Evolutionary conservation across 2,113 vertebrate genomes (phyloP), one percentile per base, ranked within the genome.

Genomic region (Archilochus colubris): DNA sequence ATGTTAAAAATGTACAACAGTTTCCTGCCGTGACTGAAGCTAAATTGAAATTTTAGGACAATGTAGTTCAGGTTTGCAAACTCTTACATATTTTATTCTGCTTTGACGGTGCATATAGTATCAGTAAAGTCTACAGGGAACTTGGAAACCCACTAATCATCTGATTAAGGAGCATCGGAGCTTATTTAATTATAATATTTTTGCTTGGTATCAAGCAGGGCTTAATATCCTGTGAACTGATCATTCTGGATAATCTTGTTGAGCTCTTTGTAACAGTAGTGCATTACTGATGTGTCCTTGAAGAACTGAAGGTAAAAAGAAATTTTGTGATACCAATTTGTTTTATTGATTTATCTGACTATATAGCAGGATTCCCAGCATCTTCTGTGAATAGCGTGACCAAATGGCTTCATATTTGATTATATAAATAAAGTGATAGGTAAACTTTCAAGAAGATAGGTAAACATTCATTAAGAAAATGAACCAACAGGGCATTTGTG

Each of bases 321-420:
- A 80, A 64, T 33, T 30, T 57, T 63, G 17, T 82, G 33, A 88
- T 86, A 62, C 21, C 27, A 69, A 46, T 94, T 89, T 78, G 78
- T 58, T 51, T 33, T 93, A 77, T 95, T 94, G 80, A 96, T 95
- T 96, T 94, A 70, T 75, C 77, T 93, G 81, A 91, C 31, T 75
- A 55, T 48, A 43, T 36, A 89, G 24, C 38, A 68, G 38, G 40
- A 83, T 95, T 91, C 27, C 64, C 30, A 80, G 38, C 81, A 92
- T 51, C 24, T 82, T 51, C 55, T 87, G 19, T 68, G 58, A 96
- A 76, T 43, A 95, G 14, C 17, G 58, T 79, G 74, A 72, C 21
- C 50, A 89, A 88, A 59, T 0, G 0, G 4, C 20, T 92, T 89
- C 16, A 36, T 72, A 75, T 95, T 64, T 82, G 25, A 75, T 84